Conservation (phyloP, 2,888 invertebrate genomes). For the Magallana nippona region DNA sequence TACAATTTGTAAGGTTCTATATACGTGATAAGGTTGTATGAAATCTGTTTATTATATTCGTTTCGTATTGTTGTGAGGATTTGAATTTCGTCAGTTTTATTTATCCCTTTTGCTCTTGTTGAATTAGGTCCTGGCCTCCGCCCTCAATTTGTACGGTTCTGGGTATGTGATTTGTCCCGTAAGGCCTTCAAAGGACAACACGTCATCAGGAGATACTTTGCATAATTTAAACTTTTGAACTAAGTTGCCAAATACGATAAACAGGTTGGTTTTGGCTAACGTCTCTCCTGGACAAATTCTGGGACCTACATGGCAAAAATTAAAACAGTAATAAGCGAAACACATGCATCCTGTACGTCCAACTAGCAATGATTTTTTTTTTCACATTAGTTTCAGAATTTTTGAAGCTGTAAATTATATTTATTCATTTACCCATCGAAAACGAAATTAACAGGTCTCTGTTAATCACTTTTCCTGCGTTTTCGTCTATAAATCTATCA, state of each 20-base stretch:
- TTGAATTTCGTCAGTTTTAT: too few relatives aligned
- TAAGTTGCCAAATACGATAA: constrained; percentile 46
- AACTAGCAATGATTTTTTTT: too few relatives aligned
- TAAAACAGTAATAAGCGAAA: too few relatives aligned
- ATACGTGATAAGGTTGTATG: too few relatives aligned
- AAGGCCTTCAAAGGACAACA: neutral
- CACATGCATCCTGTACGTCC: too few relatives aligned
- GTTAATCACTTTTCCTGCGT: constrained; percentile 6
- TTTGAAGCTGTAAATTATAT: too few relatives aligned
- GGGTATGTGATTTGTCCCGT: neutral
- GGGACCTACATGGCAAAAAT: constrained; percentile 40
- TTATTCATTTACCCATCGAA: neutral
- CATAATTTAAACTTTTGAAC: constrained; percentile 47
- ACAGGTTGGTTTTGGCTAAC: constrained; percentile 44
- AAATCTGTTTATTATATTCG: too few relatives aligned
- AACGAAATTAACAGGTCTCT: constrained; percentile 12
- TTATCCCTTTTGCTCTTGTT: too few relatives aligned
- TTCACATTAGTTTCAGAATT: too few relatives aligned
- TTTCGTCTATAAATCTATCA: neutral
- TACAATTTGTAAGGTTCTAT: too few relatives aligned
- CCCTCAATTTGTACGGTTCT: constrained; percentile 1
- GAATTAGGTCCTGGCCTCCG: neutral
- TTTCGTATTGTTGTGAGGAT: too few relatives aligned
- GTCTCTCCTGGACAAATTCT: constrained; percentile 53
- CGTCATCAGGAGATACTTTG: constrained; percentile 20